phyloP scores from a whole-genome alignment of 2,888 invertebrate species.

The Tipula vernalis region DNA sequence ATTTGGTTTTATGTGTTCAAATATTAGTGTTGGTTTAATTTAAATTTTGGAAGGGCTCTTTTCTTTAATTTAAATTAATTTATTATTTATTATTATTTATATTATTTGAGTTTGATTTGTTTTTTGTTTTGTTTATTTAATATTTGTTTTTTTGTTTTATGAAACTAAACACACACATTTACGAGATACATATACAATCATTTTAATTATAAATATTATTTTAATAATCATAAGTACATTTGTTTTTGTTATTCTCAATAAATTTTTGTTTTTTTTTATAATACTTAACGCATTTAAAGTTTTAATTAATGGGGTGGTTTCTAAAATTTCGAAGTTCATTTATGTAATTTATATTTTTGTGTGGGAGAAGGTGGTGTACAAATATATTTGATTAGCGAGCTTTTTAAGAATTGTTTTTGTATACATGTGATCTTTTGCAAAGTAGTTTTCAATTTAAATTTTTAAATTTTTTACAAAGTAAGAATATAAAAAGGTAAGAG shows the following conservation, averaged over 20 bases:
- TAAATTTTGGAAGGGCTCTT: slow-evolving; percentile 7
- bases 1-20: background rate
- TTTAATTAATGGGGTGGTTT: background rate
- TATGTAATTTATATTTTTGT: background rate
- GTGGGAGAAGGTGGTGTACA: background rate
- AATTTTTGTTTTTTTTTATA: background rate
- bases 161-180: background rate
- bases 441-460: background rate
- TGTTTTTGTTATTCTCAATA: background rate
- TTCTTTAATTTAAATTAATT: background rate
- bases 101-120: background rate
- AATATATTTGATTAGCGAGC: background rate
- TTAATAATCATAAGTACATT: background rate
- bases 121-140: background rate
- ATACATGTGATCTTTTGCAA: background rate
- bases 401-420: background rate
- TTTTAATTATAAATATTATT: background rate
- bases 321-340: too few relatives aligned
- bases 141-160: background rate
- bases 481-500: background rate
- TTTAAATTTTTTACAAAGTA: background rate
- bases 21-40: background rate
- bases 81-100: background rate
- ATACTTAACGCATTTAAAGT: background rate
- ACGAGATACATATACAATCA: background rate